phyloP scores from a whole-genome alignment of 1,140 invertebrate genomes.

The Pseudachorutes palmiensis region DNA sequence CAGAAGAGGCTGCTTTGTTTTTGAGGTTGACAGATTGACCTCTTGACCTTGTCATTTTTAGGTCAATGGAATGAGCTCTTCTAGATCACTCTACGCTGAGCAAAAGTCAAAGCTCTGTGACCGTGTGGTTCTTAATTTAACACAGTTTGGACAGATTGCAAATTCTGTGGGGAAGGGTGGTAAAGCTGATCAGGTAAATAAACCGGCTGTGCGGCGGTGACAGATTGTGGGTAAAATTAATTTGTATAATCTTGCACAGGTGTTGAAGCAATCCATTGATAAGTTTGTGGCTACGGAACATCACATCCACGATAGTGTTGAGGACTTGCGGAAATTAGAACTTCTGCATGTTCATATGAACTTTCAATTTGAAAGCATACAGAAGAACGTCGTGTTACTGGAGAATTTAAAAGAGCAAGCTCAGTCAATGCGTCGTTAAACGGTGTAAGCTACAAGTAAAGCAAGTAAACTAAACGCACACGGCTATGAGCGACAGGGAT shows the following conservation, averaged over 20 bases:
- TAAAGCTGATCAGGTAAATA: slow-evolving; percentile 16
- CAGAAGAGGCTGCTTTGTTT: no score
- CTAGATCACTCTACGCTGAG: slow-evolving; percentile 19
- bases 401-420: slow-evolving; percentile 34
- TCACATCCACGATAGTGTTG: slow-evolving; percentile 28
- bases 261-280: slow-evolving; percentile 24
- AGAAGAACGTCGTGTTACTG: slow-evolving; percentile 24
- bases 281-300: slow-evolving; percentile 27
- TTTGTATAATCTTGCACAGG: slow-evolving; percentile 8
- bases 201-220: no score
- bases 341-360: slow-evolving; percentile 33
- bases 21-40: no score
- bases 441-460: neutral
- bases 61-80: neutral
- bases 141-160: slow-evolving; percentile 17
- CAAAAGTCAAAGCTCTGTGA: slow-evolving; percentile 21
- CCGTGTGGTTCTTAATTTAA: slow-evolving; percentile 10
- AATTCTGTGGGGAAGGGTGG: slow-evolving; percentile 17
- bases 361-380: slow-evolving; percentile 33
- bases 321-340: slow-evolving; percentile 33
- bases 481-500: slow-evolving; percentile 12
- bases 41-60: no score
- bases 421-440: slow-evolving; percentile 35
- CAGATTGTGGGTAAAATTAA: no score
- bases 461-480: no score